Conservation (phyloP, 1,140 invertebrate species). For the Anastatus disparis region DNA sequence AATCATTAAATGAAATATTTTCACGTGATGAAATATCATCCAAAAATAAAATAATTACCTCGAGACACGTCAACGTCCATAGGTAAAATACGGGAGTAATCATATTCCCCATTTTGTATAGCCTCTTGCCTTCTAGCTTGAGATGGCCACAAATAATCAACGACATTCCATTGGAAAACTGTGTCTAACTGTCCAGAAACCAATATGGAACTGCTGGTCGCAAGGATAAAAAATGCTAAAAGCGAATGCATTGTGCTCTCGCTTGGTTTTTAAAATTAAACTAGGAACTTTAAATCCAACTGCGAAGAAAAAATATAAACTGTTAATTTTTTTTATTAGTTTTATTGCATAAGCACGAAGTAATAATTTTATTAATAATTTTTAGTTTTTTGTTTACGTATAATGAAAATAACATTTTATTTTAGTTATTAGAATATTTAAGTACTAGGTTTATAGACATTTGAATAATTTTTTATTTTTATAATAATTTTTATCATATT, state of each 20-base stretch:
- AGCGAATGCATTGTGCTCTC: background rate
- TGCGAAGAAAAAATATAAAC: constrained; percentile 1
- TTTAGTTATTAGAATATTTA: no score
- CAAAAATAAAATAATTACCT: constrained; percentile 19
- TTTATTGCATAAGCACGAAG: no score
- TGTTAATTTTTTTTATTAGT: no score
- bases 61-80: constrained; percentile 38
- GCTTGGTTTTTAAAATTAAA: background rate
- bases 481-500: background rate
- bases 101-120: constrained; percentile 35
- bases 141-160: constrained; percentile 42
- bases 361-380: no score
- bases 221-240: background rate
- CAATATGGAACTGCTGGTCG: background rate
- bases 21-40: background rate
- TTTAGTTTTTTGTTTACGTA: no score
- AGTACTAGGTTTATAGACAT: no score
- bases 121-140: constrained; percentile 19
- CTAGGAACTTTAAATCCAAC: background rate
- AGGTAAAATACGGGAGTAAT: constrained; percentile 27
- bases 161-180: constrained; percentile 38
- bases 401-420: no score
- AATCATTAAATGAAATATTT: no score
- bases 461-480: no score
- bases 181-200: constrained; percentile 10